These are phyloP conservation scores for Istiophorus platypterus DNA, from an alignment of 2,113 vertebrate species.

Conservation along the genomic window DNA sequence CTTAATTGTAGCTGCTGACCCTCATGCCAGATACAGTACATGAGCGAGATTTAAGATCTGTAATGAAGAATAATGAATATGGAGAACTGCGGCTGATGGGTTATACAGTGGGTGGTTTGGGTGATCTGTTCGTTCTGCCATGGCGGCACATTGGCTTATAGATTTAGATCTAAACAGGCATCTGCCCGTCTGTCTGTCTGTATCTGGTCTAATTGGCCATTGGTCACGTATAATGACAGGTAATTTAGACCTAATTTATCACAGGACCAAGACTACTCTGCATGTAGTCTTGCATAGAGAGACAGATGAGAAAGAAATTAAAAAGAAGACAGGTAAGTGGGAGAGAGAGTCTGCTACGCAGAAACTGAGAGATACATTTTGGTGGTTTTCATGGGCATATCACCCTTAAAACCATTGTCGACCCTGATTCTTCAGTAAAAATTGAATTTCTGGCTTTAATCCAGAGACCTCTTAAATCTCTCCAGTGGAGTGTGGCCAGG, in stretches of 20 bases:
- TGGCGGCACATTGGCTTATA: conserved; percentile 50
- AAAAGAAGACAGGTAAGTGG: conserved; percentile 77
- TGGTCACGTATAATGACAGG: conserved; percentile 81
- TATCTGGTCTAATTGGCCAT: conserved; percentile 64
- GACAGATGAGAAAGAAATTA: conserved; percentile 9
- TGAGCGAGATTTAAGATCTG: not conserved
- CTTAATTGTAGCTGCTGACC: not conserved
- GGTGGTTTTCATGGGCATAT: conserved; percentile 85
- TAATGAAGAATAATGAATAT: conserved; percentile 10
- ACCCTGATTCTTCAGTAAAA: conserved; percentile 90
- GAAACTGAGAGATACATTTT: conserved; percentile 79
- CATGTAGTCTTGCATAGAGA: conserved; percentile 84
- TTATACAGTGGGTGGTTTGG: conserved; percentile 45
- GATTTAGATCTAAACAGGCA: conserved; percentile 49
- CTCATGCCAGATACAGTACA: not conserved
- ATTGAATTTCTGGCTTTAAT: conserved; percentile 89
- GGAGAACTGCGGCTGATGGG: conserved; percentile 40
- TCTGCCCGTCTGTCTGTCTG: conserved; percentile 71
- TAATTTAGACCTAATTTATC: conserved; percentile 87
- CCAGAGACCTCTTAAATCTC: conserved; percentile 86
- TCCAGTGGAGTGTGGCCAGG: conserved; percentile 80
- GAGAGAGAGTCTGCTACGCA: conserved; percentile 75
- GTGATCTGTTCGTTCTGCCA: conserved; percentile 48
- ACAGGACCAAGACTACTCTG: conserved; percentile 84
- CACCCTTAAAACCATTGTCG: conserved; percentile 88